Base-by-base conservation (phyloP, 2,113 vertebrate species). In the Ploceus nigricollis region DNA sequence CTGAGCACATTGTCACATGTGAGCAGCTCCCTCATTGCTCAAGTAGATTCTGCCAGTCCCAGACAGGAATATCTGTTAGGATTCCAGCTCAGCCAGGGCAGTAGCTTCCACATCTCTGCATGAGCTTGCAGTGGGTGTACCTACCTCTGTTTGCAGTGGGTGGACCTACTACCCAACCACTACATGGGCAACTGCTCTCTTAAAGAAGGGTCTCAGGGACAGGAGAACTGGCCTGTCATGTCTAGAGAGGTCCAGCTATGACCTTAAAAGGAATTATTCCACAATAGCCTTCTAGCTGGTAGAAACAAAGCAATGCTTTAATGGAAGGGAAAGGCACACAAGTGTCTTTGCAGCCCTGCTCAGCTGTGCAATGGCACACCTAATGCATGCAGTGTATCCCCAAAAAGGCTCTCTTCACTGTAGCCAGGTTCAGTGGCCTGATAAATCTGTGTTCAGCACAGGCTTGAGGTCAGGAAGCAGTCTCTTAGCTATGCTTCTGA, bases 41-140 rank as follows among this genome's bases (percentile, higher is more conserved):
- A 3, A 18, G 56, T 0, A 5, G 23, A 11, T 17, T 14, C 61
- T 82, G 57, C 44, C 70, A 42, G 65, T 40, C 44, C 44, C 24
- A 5, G 57, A 31, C 9, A 76, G 35, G 40, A 83, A 11, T 50
- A 76, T 35, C 63, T 68, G 22, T 3, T 11, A 40, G 57, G n/a
- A 45, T 7, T 21, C 2, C 35, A 53, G 27, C 60, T 90, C 79
- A 72, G 13, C 4, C 71, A 75, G 21, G 20, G 37, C 48, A n/a
- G 66, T 2, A 88, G 60, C 21, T 66, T 42, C 37, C 1, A 0
- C 6, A 20, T 25, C 24, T 58, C 33, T 71, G 33, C 11, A 3
- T 0, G 11, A 54, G 16, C 54, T 11, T 73, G 47, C 20, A 54
- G 42, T 0, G 2, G 33, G 13, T 40, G 5, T 14, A 57, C 7